These are phyloP conservation scores for Gymnocypris eckloni DNA, from an alignment of 2,797 vertebrate genomes.

Conservation along the genomic window DNA sequence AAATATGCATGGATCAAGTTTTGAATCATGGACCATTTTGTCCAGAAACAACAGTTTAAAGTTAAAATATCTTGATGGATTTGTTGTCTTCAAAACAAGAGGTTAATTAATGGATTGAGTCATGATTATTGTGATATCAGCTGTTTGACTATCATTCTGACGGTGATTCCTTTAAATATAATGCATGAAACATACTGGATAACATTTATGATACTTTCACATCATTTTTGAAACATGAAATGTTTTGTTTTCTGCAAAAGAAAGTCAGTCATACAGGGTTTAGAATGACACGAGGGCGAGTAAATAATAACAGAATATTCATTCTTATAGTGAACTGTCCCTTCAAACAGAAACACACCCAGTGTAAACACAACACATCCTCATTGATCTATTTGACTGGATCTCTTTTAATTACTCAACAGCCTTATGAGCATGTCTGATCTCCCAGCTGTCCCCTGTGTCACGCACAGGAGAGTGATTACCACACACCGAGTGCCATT, in stretches of 20 bases:
- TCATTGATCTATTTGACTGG: conserved; percentile 30
- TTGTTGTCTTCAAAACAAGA: not conserved
- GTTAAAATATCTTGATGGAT: not conserved
- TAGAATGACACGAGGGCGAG: not conserved
- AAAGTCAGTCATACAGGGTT: not conserved
- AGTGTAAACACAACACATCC: conserved; percentile 17
- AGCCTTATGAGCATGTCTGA: conserved; percentile 29
- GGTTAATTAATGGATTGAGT: not conserved
- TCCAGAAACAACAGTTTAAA: not conserved
- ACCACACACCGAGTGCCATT: conserved; percentile 24
- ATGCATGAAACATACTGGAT: not conserved
- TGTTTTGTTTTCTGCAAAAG: not conserved
- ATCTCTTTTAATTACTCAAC: conserved; percentile 39
- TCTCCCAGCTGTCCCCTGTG: conserved; percentile 2
- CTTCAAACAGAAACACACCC: not conserved
- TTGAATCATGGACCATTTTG: not conserved
- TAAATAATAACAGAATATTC: not conserved
- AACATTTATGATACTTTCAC: not conserved
- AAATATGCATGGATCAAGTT: not conserved
- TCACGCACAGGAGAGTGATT: conserved; percentile 13
- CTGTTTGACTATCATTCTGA: not conserved
- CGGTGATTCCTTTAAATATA: not conserved
- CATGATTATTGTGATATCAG: not conserved
- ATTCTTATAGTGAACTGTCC: not conserved
- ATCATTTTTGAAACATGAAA: not conserved